Conservation (phyloP, 2,888 invertebrate genomes). For the Apantesis nais region DNA sequence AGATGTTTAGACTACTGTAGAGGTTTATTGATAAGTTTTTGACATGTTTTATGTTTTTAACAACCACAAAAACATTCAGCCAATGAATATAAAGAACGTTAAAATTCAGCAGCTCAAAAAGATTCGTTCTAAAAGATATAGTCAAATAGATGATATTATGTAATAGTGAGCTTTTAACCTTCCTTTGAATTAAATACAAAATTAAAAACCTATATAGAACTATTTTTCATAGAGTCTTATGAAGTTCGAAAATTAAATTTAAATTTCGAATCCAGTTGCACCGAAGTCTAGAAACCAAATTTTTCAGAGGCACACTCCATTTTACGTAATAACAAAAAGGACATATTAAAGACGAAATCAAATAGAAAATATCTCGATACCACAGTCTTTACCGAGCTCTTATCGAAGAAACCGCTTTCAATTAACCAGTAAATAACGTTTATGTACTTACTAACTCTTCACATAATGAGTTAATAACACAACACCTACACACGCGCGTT, state of each 20-base stretch:
- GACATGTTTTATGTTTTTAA: not conserved
- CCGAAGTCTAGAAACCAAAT: conserved; percentile 31
- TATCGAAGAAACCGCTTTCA: conserved; percentile 82
- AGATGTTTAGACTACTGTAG: not conserved
- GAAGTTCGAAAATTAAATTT: conserved; percentile 1
- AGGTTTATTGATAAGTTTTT: not conserved
- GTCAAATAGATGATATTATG: too few relatives aligned
- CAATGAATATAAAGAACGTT: not conserved
- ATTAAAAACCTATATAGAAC: not conserved
- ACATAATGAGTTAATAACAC: conserved; percentile 85
- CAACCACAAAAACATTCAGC: not conserved
- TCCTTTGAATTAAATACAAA: not conserved
- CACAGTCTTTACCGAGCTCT: conserved; percentile 71
- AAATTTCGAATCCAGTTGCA: not conserved
- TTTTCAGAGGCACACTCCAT: conserved; percentile 22
- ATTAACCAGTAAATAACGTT: conserved; percentile 82
- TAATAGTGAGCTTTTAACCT: not conserved
- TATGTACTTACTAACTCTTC: conserved; percentile 82
- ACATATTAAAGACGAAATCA: conserved; percentile 60
- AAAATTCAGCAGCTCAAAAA: not conserved
- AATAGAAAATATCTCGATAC: conserved; percentile 58
- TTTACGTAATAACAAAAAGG: conserved; percentile 41
- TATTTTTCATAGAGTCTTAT: not conserved
- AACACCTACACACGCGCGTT: conserved; percentile 72
- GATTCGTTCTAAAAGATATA: not conserved